A percentile compares a stretch with the other conserved stretches of the same genome.
Evolutionary conservation across 2,888 invertebrate species (phyloP).

Genomic region (Drosophila paranaensis): DNA sequence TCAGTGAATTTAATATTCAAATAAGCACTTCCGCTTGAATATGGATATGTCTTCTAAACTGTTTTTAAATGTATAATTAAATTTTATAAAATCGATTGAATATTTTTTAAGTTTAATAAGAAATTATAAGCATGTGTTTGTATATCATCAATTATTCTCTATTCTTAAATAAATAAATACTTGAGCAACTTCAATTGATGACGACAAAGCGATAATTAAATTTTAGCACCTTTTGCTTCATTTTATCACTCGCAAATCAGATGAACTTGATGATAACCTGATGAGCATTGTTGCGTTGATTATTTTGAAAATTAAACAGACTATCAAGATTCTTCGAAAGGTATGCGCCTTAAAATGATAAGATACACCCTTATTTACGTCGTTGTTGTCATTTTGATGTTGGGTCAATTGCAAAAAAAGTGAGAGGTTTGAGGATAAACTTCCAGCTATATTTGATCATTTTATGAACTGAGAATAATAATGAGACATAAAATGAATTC

Average conservation of each 20-base stretch:
- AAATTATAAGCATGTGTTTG: neutral
- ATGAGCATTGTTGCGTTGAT: neutral
- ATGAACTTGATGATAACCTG: neutral
- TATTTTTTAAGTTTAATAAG: too few species aligned
- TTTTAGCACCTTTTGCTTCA: neutral
- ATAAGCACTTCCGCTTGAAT: neutral
- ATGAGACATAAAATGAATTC: neutral
- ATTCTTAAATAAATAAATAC: neutral
- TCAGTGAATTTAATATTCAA: neutral
- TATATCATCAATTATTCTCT: neutral
- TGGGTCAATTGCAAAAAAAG: neutral
- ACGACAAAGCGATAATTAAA: neutral
- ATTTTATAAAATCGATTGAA: neutral
- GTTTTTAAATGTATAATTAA: neutral
- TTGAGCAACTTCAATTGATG: neutral
- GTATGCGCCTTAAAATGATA: neutral
- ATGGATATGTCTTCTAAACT: neutral
- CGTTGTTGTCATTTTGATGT: neutral
- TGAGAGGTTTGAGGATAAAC: neutral
- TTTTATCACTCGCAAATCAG: neutral
- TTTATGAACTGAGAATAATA: neutral
- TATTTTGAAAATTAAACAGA: neutral
- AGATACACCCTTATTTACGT: neutral
- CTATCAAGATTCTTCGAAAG: neutral
- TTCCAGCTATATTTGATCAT: neutral